Evolutionary conservation across 1,140 invertebrate species (phyloP).

Genomic region (Cydia amplana): DNA sequence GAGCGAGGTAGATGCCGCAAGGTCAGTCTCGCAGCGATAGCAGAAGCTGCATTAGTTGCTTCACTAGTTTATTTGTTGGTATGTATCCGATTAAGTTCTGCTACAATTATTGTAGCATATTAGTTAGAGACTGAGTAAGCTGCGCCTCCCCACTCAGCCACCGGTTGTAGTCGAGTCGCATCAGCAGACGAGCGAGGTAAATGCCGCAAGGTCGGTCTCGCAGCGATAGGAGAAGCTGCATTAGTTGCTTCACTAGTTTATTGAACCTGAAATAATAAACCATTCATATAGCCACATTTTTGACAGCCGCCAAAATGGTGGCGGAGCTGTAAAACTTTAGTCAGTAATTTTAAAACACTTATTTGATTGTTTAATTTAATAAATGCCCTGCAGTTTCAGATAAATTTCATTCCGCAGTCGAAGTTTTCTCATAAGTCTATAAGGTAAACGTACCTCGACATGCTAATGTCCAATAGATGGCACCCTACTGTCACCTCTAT

Average conservation of each 20-base stretch:
- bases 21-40: conserved; percentile 82
- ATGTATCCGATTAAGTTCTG: no score
- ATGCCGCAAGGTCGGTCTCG: conserved; percentile 83
- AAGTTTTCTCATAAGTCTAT: no score
- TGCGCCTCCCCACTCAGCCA: conserved; percentile 83
- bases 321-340: no score
- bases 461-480: no score
- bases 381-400: no score
- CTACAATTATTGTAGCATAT: conserved; percentile 64
- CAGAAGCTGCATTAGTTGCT: conserved; percentile 81
- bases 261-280: conserved; percentile 71
- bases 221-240: conserved; percentile 82
- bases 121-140: conserved; percentile 74
- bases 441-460: no score
- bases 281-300: neutral
- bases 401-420: no score
- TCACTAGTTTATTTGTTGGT: conserved; percentile 81
- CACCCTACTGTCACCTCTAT: no score
- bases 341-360: no score
- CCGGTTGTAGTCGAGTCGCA: conserved; percentile 87
- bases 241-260: conserved; percentile 80
- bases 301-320: no score
- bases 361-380: no score
- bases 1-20: conserved; percentile 84
- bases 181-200: conserved; percentile 84